Percentiles rank a stretch among this genome's conserved stretches.
phyloP scores from a whole-genome alignment of 2,113 vertebrate species.

The Eudyptes chrysolophus region DNA sequence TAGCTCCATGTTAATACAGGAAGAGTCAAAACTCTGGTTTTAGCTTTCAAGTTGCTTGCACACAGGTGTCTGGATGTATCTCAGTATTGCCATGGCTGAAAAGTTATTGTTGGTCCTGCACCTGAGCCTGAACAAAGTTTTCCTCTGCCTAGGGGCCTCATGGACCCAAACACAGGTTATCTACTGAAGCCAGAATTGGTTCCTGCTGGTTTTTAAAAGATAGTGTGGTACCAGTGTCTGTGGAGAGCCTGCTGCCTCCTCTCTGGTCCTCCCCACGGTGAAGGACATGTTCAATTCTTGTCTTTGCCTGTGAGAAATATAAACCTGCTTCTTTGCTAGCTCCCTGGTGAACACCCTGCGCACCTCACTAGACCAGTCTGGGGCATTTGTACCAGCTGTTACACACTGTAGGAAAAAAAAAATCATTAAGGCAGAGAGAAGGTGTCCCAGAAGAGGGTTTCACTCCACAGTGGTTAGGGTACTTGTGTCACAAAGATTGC shows the following conservation, averaged over 20 bases:
- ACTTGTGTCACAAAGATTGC: background rate
- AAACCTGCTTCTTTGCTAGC: background rate
- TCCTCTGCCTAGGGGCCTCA: background rate
- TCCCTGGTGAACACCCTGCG: background rate
- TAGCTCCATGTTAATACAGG: background rate
- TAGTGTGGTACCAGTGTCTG: background rate
- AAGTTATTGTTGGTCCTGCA: background rate
- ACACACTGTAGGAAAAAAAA: background rate
- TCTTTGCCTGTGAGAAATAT: background rate
- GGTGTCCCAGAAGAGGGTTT: background rate
- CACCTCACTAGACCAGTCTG: background rate
- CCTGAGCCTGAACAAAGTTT: background rate
- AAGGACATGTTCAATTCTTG: background rate
- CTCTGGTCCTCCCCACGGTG: background rate
- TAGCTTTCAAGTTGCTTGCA: background rate
- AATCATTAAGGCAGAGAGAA: background rate
- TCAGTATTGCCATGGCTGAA: background rate
- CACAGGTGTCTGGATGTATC: background rate
- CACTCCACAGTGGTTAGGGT: background rate
- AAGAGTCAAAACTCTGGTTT: background rate
- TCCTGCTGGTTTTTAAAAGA: background rate
- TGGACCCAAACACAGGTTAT: background rate
- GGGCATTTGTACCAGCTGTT: background rate
- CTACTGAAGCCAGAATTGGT: background rate
- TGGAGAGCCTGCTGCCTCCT: background rate